Evolutionary conservation across 92 coral and sea anemone genomes (phyloP).

Genomic region (Phenganax stokvisi): DNA sequence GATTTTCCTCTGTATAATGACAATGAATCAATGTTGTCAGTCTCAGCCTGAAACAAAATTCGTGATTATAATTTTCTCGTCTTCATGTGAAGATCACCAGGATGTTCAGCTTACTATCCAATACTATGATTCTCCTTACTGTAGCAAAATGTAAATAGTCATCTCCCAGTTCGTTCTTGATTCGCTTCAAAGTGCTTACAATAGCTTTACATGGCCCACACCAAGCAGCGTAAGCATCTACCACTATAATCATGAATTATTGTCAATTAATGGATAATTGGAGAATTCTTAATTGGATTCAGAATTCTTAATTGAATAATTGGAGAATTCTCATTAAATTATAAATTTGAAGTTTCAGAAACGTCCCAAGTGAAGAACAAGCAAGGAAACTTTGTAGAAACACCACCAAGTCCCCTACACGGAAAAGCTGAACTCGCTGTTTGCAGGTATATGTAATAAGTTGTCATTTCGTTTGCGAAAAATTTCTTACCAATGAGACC

Average conservation of each 20-base stretch:
- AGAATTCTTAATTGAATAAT: not conserved
- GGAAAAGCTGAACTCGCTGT: too few relatives aligned
- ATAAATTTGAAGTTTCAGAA: not conserved
- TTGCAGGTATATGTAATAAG: too few relatives aligned
- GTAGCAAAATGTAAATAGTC: slow-evolving; percentile 84
- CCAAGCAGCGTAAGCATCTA: slow-evolving; percentile 92
- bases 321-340: not conserved
- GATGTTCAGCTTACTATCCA: too few relatives aligned
- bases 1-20: slow-evolving; percentile 80
- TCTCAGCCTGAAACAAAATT: slow-evolving; percentile 68
- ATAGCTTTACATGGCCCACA: slow-evolving; percentile 99
- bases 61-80: too few relatives aligned
- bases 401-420: not conserved
- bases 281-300: not conserved
- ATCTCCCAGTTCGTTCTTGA: slow-evolving; percentile 94
- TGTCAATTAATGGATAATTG: not conserved
- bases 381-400: not conserved
- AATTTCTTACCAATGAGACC: slow-evolving; percentile 72
- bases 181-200: slow-evolving; percentile 89
- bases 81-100: not conserved
- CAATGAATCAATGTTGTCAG: slow-evolving; percentile 75
- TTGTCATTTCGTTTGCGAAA: too few relatives aligned
- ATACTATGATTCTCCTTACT: slow-evolving; percentile 46
- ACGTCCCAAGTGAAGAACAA: not conserved
- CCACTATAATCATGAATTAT: slow-evolving; percentile 49